These are phyloP conservation scores for Drosophila mauritiana DNA, from an alignment of 1,140 invertebrate species.

Conservation along the genomic window DNA sequence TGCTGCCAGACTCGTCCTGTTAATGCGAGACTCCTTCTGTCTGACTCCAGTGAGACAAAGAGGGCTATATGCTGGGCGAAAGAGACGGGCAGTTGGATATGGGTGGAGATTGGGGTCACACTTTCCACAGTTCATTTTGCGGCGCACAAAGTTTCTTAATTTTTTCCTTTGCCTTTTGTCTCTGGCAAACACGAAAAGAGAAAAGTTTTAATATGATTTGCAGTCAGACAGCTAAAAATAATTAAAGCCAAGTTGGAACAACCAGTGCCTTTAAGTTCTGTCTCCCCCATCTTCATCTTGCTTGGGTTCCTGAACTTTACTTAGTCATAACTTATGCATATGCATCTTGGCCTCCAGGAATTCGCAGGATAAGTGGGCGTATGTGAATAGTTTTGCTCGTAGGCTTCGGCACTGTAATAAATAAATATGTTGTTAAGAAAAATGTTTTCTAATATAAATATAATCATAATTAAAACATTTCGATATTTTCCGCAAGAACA, in stretches of 20 bases:
- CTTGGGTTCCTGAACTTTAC: constrained; percentile 59
- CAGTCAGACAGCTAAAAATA: constrained; percentile 69
- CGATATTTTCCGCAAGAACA: too few relatives aligned
- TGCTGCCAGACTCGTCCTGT: constrained; percentile 55
- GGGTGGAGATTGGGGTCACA: constrained; percentile 49
- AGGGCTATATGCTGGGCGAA: background rate
- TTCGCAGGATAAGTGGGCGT: constrained; percentile 35
- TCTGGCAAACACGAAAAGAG: constrained; percentile 44
- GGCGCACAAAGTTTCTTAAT: constrained; percentile 78
- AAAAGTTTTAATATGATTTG: constrained; percentile 81
- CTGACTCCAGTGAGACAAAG: constrained; percentile 45
- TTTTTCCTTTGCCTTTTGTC: constrained; percentile 53
- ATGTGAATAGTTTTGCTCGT: constrained; percentile 49
- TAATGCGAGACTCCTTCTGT: constrained; percentile 52
- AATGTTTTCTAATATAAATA: background rate
- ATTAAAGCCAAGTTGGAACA: constrained; percentile 57
- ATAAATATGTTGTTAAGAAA: background rate
- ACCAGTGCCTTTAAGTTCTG: constrained; percentile 48
- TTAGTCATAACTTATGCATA: constrained; percentile 69
- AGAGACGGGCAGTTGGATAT: background rate
- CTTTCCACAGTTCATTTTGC: constrained; percentile 77
- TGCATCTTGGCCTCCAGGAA: constrained; percentile 57
- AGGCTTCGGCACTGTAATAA: constrained; percentile 19
- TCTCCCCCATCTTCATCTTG: background rate
- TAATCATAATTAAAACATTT: too few relatives aligned